Base-by-base conservation (phyloP, 2,888 invertebrate genomes). In the Criorhina ranunculi region DNA sequence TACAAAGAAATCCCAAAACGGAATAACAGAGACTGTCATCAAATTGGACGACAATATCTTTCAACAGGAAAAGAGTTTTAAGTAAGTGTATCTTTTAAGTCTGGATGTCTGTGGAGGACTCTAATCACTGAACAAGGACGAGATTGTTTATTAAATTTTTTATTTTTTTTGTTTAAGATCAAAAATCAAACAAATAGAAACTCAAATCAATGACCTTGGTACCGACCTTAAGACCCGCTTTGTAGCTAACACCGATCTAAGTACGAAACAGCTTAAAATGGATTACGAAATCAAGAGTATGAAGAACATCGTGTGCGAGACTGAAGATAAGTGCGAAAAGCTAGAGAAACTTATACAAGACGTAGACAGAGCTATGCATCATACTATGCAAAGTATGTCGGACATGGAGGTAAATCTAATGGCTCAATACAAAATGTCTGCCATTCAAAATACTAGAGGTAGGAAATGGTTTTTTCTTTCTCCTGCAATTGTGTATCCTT, bases 241-340 rank as follows among this genome's bases (percentile, higher is more conserved):
- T 78, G 86, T 87, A 0, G 79, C 78, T 1, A 89, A 88, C 55
- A 88, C 88, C 2, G 93, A 93, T 77, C 87, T 93, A 35, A 92
- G 89, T 49, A 88, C 91, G 0, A 93, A 93, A 88, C 92, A 93
- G 75, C 90, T 92, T 0, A 90, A 90, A 24, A 87, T 93, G 11
- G 91, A 92, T 85, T 93, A 92, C 70, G 93, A 93, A 88, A 90
- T 93, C 0, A 92, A 92, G 87, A 91, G 92, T 11, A 90, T 93
- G 75, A 93, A 92, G 80, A 92, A 93, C 86, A 92, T 92, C 59
- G 92, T 93, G 0, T 91, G 92, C 37, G 93, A 93, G 87, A 92
- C 93, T 8, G 91, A 92, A 15, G 93, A 93, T 42, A 93, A 93
- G 81, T 90, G 93, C 37, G 93, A 93, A 64, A 92, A 92, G 37